Conservation (phyloP, 2,888 invertebrate species). For the Liopterus haemorrhoidalis region DNA sequence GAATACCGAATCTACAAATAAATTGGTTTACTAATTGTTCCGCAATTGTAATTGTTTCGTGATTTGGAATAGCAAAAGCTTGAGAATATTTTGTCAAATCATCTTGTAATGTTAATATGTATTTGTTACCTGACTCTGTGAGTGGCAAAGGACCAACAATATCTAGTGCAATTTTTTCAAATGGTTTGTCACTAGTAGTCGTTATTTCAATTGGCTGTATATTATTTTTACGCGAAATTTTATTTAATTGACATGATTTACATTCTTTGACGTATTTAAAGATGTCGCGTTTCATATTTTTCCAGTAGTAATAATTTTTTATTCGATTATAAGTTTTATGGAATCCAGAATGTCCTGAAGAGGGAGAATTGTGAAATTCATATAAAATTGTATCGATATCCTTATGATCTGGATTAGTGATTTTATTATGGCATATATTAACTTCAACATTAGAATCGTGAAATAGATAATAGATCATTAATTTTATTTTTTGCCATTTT, state of each 20-base stretch:
- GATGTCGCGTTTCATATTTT: conserved; percentile 30
- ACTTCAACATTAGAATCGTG: background rate
- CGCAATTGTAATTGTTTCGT: conserved; percentile 34
- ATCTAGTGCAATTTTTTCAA: conserved; percentile 33
- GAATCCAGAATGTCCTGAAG: background rate
- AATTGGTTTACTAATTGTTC: conserved; percentile 15
- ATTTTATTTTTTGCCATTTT: conserved; percentile 20
- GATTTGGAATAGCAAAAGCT: conserved; percentile 32
- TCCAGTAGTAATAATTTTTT: conserved; percentile 27
- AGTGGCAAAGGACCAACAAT: conserved; percentile 34
- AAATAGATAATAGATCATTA: background rate
- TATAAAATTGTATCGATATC: conserved; percentile 8
- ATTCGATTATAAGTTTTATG: conserved; percentile 1
- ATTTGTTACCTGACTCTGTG: conserved; percentile 31
- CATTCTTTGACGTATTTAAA: conserved; percentile 29
- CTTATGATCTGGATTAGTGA: background rate
- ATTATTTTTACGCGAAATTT: conserved; percentile 22
- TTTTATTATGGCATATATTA: background rate
- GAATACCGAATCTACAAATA: conserved; percentile 30
- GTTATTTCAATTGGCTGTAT: conserved; percentile 35
- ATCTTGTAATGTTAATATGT: conserved; percentile 34
- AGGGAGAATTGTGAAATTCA: background rate
- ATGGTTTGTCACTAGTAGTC: conserved; percentile 28
- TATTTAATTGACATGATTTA: conserved; percentile 33
- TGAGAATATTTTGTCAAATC: conserved; percentile 34